These are phyloP conservation scores for Mastacembelus armatus DNA, from an alignment of 2,797 vertebrate genomes.

Conservation along the genomic window DNA sequence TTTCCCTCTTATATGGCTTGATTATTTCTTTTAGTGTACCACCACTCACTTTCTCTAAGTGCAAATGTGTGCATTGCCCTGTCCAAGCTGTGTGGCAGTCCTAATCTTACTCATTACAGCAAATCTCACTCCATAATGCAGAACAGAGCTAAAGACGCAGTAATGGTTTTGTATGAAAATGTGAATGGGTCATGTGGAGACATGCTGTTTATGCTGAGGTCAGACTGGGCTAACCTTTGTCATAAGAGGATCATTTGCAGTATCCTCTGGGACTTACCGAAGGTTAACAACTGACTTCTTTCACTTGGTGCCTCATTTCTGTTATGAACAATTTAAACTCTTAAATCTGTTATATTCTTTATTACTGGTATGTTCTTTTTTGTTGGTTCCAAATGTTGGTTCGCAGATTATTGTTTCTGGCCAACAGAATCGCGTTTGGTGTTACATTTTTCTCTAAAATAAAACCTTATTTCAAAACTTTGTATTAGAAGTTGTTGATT, in stretches of 20 bases:
- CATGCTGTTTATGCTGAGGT: constrained; percentile 24
- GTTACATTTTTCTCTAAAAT: no score
- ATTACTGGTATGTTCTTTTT: no score
- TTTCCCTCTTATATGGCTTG: constrained; percentile 9
- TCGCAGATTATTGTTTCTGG: no score
- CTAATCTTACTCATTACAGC: constrained; percentile 4
- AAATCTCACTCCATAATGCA: background rate
- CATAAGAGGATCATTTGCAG: constrained; percentile 28
- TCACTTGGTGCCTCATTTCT: no score
- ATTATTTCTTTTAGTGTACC: constrained; percentile 29
- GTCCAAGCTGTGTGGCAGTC: background rate
- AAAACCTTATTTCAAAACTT: no score
- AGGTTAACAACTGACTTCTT: background rate
- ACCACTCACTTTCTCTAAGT: background rate
- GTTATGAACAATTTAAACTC: background rate
- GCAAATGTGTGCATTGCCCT: constrained; percentile 8
- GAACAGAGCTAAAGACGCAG: background rate
- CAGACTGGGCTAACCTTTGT: constrained; percentile 27
- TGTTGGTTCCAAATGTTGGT: no score
- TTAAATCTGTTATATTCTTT: background rate
- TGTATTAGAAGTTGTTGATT: no score
- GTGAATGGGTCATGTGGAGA: constrained; percentile 15
- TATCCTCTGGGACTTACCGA: background rate
- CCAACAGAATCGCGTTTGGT: no score
- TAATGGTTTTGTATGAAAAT: constrained; percentile 3